These are phyloP conservation scores for Eulithis prunata DNA, from an alignment of 2,888 invertebrate genomes.

Conservation along the genomic window DNA sequence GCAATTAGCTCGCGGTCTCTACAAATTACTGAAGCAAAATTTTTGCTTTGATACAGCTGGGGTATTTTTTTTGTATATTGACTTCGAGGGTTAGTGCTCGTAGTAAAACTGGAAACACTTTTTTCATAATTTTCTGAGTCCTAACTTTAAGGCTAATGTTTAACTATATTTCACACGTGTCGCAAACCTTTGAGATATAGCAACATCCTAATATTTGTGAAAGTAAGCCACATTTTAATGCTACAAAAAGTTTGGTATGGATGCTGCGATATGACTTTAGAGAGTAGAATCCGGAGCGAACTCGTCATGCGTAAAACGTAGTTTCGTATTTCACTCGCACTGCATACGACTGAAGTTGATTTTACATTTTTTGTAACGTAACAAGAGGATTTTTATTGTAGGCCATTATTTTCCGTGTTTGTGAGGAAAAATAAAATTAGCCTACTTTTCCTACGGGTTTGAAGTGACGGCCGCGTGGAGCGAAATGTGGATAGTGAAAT, in stretches of 20 bases:
- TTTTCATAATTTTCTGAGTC: too few relatives aligned
- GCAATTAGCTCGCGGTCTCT: background rate
- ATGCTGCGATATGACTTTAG: slow-evolving; percentile 4
- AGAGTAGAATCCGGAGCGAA: slow-evolving; percentile 14
- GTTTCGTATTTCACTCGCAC: slow-evolving; percentile 30
- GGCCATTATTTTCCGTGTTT: slow-evolving; percentile 26
- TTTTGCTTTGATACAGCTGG: too few relatives aligned
- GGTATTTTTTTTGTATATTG: too few relatives aligned
- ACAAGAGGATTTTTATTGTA: slow-evolving; percentile 30
- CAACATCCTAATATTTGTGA: too few relatives aligned
- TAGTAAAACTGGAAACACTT: too few relatives aligned
- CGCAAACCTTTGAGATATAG: too few relatives aligned
- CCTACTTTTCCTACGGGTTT: slow-evolving; percentile 26
- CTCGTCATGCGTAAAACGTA: slow-evolving; percentile 26
- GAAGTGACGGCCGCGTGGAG: slow-evolving; percentile 15
- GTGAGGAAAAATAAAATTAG: slow-evolving; percentile 32
- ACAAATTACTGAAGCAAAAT: too few relatives aligned
- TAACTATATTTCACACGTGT: too few relatives aligned
- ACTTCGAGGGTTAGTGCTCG: too few relatives aligned
- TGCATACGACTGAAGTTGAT: slow-evolving; percentile 33
- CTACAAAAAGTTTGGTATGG: too few relatives aligned
- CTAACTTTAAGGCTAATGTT: too few relatives aligned
- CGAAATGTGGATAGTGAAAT: slow-evolving; percentile 1
- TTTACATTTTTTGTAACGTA: slow-evolving; percentile 34
- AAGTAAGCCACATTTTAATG: too few relatives aligned